phyloP scores from a whole-genome alignment of 2,113 vertebrate species.

The Crotalus horridus region DNA sequence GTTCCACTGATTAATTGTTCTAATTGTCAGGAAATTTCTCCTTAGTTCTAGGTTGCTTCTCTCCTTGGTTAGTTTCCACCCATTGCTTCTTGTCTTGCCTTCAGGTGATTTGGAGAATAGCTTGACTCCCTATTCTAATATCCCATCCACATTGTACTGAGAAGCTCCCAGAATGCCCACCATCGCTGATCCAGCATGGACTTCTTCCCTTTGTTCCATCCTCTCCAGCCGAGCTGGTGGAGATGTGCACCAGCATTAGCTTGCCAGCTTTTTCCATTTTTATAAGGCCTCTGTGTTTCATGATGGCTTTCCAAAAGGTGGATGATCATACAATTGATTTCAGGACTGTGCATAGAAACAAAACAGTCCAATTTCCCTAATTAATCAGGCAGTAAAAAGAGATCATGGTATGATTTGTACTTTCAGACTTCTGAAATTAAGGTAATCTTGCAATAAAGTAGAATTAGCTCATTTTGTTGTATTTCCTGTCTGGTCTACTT shows the following conservation, averaged over 20 bases:
- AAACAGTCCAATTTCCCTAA: not conserved
- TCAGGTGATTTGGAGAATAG: no score
- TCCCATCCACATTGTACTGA: slow-evolving; percentile 20
- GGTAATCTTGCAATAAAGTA: not conserved
- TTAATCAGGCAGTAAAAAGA: not conserved
- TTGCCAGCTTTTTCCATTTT: not conserved
- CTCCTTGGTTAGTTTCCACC: no score
- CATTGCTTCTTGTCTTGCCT: no score
- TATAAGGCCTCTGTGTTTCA: not conserved
- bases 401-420: not conserved
- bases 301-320: not conserved
- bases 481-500: not conserved
- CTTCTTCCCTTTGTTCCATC: slow-evolving; percentile 14
- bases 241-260: not conserved
- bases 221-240: not conserved
- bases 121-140: no score
- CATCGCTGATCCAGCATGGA: slow-evolving; percentile 53
- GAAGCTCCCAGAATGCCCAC: slow-evolving; percentile 72
- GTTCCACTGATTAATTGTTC: no score
- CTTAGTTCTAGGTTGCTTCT: no score
- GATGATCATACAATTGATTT: not conserved
- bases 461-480: not conserved
- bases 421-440: not conserved
- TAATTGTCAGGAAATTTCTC: no score
- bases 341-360: not conserved